A percentile compares a stretch with the other conserved stretches of the same genome.
These are phyloP conservation scores for Aquatica leii DNA, from an alignment of 2,888 invertebrate species.

Conservation along the genomic window DNA sequence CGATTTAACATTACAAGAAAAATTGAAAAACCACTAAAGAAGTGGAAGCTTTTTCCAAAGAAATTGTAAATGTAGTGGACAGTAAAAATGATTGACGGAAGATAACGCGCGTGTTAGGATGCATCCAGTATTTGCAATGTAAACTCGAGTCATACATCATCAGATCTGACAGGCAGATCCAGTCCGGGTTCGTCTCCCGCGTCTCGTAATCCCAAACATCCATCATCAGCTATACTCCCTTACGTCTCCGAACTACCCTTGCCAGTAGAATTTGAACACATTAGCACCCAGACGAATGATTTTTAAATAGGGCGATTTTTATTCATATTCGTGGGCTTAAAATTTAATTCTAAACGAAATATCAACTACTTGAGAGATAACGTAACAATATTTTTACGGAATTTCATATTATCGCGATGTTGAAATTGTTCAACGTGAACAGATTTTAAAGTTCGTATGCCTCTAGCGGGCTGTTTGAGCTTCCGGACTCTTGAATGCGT, in stretches of 20 bases:
- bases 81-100: conserved; percentile 47
- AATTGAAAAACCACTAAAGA: conserved; percentile 10
- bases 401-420: conserved; percentile 19
- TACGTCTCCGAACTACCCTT: conserved; percentile 29
- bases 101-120: conserved; percentile 43
- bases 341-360: conserved; percentile 15
- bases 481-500: conserved; percentile 60
- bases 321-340: conserved; percentile 27
- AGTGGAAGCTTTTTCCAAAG: conserved; percentile 8
- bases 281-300: conserved; percentile 37
- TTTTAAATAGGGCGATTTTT: conserved; percentile 37
- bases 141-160: conserved; percentile 48
- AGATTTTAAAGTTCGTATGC: conserved; percentile 54
- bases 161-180: conserved; percentile 45
- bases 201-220: conserved; percentile 49
- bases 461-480: conserved; percentile 59
- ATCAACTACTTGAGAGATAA: conserved; percentile 10
- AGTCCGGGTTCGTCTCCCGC: conserved; percentile 44
- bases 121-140: conserved; percentile 48
- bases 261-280: conserved; percentile 32
- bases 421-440: conserved; percentile 18
- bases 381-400: conserved; percentile 6
- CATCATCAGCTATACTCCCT: conserved; percentile 44
- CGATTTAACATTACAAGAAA: conserved; percentile 7
- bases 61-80: conserved; percentile 37